Base-by-base conservation (phyloP, 2,113 vertebrate genomes). In the Antidorcas marsupialis region DNA sequence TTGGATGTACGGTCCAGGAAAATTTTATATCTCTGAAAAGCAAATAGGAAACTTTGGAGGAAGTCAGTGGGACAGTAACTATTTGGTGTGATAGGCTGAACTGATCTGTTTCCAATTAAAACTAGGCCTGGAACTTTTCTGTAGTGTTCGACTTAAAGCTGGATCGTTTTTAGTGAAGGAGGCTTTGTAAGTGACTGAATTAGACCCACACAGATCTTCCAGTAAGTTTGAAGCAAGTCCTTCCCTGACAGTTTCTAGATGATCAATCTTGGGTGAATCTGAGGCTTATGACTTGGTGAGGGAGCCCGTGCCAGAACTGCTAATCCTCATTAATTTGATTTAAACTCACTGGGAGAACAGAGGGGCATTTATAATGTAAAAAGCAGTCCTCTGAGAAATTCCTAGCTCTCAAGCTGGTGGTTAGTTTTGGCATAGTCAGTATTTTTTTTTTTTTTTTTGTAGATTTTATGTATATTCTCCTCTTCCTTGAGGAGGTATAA, bases 71-170 rank as follows among this genome's bases (percentile, higher is more conserved):
- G 82, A 53, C 52, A 79, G 94, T 83, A 88, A 91, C 94, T 83
- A n/a, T 74, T 98, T 94, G 71, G 28, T 84, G 52, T 94, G 97
- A 98, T 93, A 96, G 97, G 76, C 89, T 28, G 88, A 94, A 96
- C 84, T 96, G 97, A 94, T 97, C 91, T 92, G 93, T 93, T 93
- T 98, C 94, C 96, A 98, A 67, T 97, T 78, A 91, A 98, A 98
- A 97, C 88, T 96, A 91, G 95, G 93, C 95, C 78, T 94, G 76
- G 36, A 78, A 86, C 74, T 95, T 94, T 95, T 53, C 97, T 95
- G 97, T 86, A 82, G 50, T 1, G 0, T 95, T 95, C 16, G 57
- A 96, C 88, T 96, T 97, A 88, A 82, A 86, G 87, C 78, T 86
- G 81, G 78, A 23, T n/a, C 2, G 0, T 76, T 93, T 93, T 96